Base-by-base conservation (phyloP, 2,888 invertebrate species). In the Lathronympha strigana region DNA sequence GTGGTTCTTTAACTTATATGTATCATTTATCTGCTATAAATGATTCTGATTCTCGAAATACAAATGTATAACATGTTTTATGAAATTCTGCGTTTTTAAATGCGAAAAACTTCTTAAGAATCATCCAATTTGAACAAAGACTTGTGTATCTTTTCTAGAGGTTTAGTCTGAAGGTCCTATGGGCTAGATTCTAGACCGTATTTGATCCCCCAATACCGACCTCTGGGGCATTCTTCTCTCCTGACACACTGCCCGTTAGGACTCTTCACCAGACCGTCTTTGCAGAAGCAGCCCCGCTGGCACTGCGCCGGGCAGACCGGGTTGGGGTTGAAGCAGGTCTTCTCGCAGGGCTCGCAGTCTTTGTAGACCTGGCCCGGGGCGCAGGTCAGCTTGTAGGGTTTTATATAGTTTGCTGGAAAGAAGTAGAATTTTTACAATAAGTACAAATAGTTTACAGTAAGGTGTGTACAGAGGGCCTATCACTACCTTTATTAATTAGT, bases 251-350 rank as follows among this genome's bases (percentile, higher is more conserved):
- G 71, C 0, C 84, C 86, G 23, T 73, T 75, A 0, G 82, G 79
- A 0, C 78, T 75, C 63, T 77, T 81, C 2, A 84, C 74, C 43
- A 75, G 80, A 0, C 83, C 87, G 0, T 79, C 76, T 8, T 75
- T 71, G 66, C 89, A 89, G 75, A 83, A 83, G 71, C 89, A 89
- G 0, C 88, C 89, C 1, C 70, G 69, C 0, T 66, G 67, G 67
- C 88, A 84, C 9, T 75, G 67, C 0, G 70, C 69, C 0, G 73
- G 72, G 17, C 86, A 84, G 0, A 53, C 33, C 0, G 82, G 83
- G 36, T 75, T 75, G 0, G 80, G 81, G 61, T 81, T 74, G 25
- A 71, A 73, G 70, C 88, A 88, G 38, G 80, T 79, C 63, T 73
- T 82, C 71, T 84, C 84, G 57, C 85, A 84, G 13, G 68, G 68